These are phyloP conservation scores for Loxodonta africana DNA, from an alignment of 2,113 vertebrate species.

Conservation along the genomic window DNA sequence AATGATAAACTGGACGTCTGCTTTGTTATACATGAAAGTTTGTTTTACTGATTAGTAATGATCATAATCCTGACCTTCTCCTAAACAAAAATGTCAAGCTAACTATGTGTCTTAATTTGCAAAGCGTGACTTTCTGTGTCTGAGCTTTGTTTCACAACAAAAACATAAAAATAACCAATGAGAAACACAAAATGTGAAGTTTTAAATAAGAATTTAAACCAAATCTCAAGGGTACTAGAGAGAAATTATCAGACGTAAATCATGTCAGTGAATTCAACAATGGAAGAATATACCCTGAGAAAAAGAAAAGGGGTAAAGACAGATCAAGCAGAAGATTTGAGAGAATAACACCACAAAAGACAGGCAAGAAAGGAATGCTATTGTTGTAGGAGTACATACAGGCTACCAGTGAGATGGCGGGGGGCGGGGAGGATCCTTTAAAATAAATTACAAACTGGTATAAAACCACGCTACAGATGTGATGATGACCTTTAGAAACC, in stretches of 20 bases:
- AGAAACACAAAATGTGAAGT: background rate
- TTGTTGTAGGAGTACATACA: background rate
- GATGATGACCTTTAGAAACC: background rate
- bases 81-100: slow-evolving; percentile 11
- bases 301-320: background rate
- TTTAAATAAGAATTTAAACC: slow-evolving; percentile 37
- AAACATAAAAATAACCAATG: background rate
- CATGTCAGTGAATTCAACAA: background rate
- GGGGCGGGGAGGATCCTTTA: background rate
- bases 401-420: background rate
- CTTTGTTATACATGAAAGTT: background rate
- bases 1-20: slow-evolving; percentile 3
- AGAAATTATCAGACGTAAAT: background rate
- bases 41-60: background rate
- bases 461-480: background rate
- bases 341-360: background rate
- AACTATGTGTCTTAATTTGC: background rate
- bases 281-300: background rate
- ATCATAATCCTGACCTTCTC: background rate
- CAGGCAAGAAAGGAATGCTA: background rate
- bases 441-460: background rate
- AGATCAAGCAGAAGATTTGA: background rate
- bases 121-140: background rate
- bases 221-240: background rate
- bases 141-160: background rate